These are phyloP conservation scores for Sabatieria punctata DNA, from an alignment of 2,888 invertebrate species.

Conservation along the genomic window DNA sequence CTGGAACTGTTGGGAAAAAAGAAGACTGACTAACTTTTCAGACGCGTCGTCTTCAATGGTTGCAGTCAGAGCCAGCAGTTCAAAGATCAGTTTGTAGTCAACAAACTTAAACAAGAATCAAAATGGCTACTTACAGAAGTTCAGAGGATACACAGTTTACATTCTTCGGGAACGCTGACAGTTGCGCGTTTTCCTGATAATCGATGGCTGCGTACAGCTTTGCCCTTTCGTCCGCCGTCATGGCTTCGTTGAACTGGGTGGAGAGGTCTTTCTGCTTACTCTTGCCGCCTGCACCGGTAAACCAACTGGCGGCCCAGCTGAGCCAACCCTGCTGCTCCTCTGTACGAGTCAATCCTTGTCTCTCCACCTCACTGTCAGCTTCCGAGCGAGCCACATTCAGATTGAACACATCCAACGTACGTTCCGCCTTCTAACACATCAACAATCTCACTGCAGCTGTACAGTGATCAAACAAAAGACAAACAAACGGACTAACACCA, in stretches of 20 bases:
- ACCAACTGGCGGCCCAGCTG: conserved; percentile 45
- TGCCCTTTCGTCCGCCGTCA: conserved; percentile 76
- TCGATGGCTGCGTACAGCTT: conserved; percentile 87
- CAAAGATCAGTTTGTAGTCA: no score
- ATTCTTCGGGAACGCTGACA: conserved; percentile 39
- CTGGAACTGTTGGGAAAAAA: no score
- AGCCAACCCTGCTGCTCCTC: conserved; percentile 38
- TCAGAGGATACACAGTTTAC: no score
- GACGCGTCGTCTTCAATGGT: no score
- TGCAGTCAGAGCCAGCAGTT: no score
- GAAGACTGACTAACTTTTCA: no score
- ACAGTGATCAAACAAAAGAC: no score
- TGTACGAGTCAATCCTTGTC: conserved; percentile 23
- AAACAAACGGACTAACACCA: no score
- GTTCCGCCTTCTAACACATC: conserved; percentile 56
- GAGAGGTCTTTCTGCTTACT: conserved; percentile 9
- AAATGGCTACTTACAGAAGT: no score
- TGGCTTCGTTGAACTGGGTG: no score
- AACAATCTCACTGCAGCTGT: no score
- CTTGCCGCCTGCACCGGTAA: conserved; percentile 35
- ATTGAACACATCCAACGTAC: conserved; percentile 66
- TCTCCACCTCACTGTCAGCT: conserved; percentile 57
- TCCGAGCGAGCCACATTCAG: conserved; percentile 71
- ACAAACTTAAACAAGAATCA: no score
- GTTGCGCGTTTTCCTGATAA: conserved; percentile 65